Conservation (phyloP, 2,888 invertebrate species). For the Chrysodeixis includens region DNA sequence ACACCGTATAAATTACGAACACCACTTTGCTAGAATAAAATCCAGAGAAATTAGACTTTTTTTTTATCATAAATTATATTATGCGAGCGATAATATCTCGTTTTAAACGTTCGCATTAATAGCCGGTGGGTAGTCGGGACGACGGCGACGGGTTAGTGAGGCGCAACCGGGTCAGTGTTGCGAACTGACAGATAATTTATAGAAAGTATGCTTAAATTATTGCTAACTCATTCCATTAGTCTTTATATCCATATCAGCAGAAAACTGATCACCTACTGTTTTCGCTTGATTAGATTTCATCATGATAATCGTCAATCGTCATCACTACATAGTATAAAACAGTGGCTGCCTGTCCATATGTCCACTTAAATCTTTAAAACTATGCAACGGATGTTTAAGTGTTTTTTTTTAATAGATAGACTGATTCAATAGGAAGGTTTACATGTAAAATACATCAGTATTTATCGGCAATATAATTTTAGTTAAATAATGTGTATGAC, state of each 20-base stretch:
- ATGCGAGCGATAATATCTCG: background rate
- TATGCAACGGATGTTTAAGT: too few species aligned
- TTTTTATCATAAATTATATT: background rate
- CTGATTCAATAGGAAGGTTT: too few species aligned
- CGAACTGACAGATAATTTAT: conserved; percentile 43
- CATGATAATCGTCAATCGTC: background rate
- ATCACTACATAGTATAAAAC: too few species aligned
- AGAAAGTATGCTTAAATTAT: conserved; percentile 37
- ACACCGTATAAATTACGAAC: background rate
- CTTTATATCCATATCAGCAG: background rate
- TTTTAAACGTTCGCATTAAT: conserved; percentile 22
- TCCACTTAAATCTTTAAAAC: too few species aligned
- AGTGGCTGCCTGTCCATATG: too few species aligned
- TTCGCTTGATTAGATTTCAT: background rate
- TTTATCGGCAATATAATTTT: too few species aligned
- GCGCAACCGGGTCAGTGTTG: conserved; percentile 53
- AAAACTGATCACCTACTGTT: background rate
- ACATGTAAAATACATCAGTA: too few species aligned
- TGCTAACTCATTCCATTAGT: conserved; percentile 20
- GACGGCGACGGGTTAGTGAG: conserved; percentile 17
- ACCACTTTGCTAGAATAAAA: background rate
- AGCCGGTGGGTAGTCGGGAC: conserved; percentile 19
- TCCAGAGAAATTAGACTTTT: background rate
- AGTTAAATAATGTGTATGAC: background rate
- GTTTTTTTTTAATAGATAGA: too few species aligned